These are phyloP conservation scores for Balaenoptera acutorostrata DNA, from an alignment of 2,113 vertebrate genomes.

Conservation along the genomic window DNA sequence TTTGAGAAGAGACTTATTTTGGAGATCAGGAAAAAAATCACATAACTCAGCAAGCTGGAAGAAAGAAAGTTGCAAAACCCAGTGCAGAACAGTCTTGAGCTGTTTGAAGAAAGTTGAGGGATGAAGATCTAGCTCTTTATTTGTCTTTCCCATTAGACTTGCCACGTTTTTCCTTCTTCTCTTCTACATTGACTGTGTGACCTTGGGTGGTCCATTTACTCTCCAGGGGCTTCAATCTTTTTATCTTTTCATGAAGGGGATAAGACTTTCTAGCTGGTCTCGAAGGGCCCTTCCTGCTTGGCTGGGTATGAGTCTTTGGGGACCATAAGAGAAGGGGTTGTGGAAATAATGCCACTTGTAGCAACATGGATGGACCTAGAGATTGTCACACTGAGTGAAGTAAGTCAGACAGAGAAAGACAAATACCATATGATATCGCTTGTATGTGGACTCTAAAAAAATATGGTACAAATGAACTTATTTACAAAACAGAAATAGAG, in stretches of 20 bases:
- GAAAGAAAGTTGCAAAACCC: not conserved
- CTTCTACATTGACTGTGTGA: not conserved
- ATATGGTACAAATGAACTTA: not conserved
- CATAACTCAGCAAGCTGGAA: not conserved
- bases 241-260: not conserved
- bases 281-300: not conserved
- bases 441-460: not conserved
- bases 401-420: not conserved
- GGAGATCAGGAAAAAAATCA: not conserved
- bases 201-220: not conserved
- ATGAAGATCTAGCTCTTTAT: not conserved
- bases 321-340: not conserved
- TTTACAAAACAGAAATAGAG: not conserved
- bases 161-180: not conserved
- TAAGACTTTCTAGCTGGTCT: not conserved
- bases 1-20: not conserved
- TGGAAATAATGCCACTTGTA: not conserved
- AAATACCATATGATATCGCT: not conserved
- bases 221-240: not conserved
- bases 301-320: not conserved
- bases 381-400: not conserved
- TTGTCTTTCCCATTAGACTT: not conserved
- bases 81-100: not conserved
- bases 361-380: not conserved
- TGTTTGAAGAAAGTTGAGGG: conserved; percentile 9